Conservation (phyloP, 2,113 vertebrate genomes). For the Dromiciops gliroides region DNA sequence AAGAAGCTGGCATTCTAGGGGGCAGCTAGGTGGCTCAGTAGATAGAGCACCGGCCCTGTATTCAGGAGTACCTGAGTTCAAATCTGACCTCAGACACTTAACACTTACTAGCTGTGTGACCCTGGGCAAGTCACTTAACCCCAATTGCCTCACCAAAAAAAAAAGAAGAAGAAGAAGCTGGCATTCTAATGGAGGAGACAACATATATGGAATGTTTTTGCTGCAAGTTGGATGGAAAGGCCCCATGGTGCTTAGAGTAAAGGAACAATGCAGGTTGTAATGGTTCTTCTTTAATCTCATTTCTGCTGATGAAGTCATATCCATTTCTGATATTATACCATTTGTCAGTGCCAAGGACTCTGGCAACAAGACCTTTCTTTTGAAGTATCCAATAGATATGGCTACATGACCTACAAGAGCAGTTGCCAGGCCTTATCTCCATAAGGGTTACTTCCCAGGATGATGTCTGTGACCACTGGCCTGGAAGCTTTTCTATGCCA, state of each 20-base stretch:
- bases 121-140: no score
- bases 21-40: no score
- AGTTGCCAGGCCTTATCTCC: background rate
- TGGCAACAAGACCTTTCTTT: background rate
- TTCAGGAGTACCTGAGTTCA: no score
- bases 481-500: background rate
- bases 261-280: background rate
- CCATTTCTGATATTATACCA: background rate
- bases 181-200: background rate
- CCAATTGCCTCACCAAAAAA: no score
- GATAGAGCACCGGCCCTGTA: no score
- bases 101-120: no score
- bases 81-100: no score
- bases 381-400: background rate
- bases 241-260: background rate
- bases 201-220: background rate
- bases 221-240: background rate
- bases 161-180: no score
- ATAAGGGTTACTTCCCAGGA: background rate
- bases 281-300: background rate
- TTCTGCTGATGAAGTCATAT: background rate
- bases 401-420: background rate
- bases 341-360: background rate
- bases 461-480: background rate
- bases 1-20: background rate